These are phyloP conservation scores for Eueides isabella DNA, from an alignment of 1,140 invertebrate genomes.

Conservation along the genomic window DNA sequence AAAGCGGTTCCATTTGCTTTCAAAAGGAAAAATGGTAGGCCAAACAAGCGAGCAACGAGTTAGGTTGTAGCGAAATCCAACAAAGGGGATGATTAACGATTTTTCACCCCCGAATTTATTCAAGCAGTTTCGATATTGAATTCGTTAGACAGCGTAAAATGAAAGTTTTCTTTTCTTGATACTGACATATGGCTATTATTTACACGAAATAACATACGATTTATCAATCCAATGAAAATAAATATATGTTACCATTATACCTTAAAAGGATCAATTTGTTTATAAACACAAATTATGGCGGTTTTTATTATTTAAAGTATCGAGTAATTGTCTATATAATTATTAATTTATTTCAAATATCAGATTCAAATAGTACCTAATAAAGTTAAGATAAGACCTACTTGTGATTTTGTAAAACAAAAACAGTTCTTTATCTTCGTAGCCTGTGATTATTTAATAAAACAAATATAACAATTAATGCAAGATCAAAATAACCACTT, in stretches of 20 bases:
- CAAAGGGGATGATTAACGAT: constrained; percentile 82
- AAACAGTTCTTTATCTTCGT: too few relatives aligned
- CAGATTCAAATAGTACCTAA: too few relatives aligned
- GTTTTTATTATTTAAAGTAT: too few relatives aligned
- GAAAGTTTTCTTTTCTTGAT: constrained; percentile 75
- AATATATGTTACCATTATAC: background rate
- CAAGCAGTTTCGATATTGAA: constrained; percentile 80
- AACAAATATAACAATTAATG: background rate
- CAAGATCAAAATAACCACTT: background rate
- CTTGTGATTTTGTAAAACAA: too few relatives aligned
- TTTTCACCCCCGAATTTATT: constrained; percentile 78
- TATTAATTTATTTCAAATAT: too few relatives aligned
- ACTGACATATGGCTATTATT: constrained; percentile 24
- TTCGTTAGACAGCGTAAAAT: constrained; percentile 78
- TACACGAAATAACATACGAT: constrained; percentile 22
- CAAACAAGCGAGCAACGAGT: constrained; percentile 80
- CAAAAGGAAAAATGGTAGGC: constrained; percentile 75
- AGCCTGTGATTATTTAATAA: background rate
- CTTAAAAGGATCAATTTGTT: background rate
- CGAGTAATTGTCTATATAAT: background rate
- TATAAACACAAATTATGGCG: too few relatives aligned
- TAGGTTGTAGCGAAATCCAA: constrained; percentile 81
- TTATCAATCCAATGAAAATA: background rate
- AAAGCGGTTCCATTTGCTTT: constrained; percentile 65
- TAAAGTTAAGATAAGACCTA: too few relatives aligned